Evolutionary conservation across 1,140 invertebrate species (phyloP).

Genomic region (Dendroctonus ponderosae): DNA sequence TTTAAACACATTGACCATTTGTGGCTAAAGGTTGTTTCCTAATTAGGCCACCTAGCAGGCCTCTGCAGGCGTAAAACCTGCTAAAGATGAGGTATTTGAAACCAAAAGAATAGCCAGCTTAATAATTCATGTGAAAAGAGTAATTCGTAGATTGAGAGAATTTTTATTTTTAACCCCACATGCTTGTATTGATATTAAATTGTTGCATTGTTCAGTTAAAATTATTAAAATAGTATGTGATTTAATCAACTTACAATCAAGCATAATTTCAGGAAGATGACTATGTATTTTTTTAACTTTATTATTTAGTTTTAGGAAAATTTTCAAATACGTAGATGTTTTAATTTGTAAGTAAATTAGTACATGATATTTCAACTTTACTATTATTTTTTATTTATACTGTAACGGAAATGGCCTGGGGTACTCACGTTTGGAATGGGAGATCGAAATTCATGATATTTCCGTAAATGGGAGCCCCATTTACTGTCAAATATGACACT

Average conservation of each 20-base stretch:
- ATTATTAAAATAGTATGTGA: conserved; percentile 27
- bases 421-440: too few relatives aligned
- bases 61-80: conserved; percentile 20
- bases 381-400: too few relatives aligned
- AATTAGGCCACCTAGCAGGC: conserved; percentile 51
- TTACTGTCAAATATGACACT: too few relatives aligned
- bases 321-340: too few relatives aligned
- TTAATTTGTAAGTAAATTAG: too few relatives aligned
- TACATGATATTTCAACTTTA: too few relatives aligned
- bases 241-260: conserved; percentile 14
- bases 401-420: too few relatives aligned
- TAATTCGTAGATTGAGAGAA: conserved; percentile 41
- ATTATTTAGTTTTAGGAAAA: too few relatives aligned
- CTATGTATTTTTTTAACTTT: too few relatives aligned
- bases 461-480: too few relatives aligned
- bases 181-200: conserved; percentile 34
- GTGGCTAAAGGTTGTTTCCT: conserved; percentile 38
- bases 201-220: conserved; percentile 35
- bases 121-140: conserved; percentile 41
- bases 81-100: conserved; percentile 35
- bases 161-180: conserved; percentile 40
- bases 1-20: conserved; percentile 47
- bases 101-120: conserved; percentile 43
- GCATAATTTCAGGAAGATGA: too few relatives aligned
- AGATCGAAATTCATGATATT: too few relatives aligned